Percentiles rank a stretch among this genome's conserved stretches.
These are phyloP conservation scores for Streblospio benedicti DNA, from an alignment of 1,140 invertebrate species.

Conservation along the genomic window DNA sequence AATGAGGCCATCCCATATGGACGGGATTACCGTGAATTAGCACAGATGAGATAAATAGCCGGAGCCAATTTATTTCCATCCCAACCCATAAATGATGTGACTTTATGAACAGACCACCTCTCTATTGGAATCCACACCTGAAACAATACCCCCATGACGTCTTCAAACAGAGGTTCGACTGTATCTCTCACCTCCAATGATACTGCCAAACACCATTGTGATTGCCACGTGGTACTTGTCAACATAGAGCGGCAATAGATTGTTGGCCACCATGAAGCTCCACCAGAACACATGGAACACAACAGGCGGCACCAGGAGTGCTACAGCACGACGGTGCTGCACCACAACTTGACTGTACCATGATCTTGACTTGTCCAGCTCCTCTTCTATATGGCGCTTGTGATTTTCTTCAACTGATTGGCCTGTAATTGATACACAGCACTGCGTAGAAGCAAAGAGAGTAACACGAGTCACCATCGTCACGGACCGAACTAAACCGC, in stretches of 20 bases:
- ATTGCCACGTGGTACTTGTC: conserved; percentile 6
- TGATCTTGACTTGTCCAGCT: no score
- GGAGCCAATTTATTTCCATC: background rate
- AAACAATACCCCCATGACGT: background rate
- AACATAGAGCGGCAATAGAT: background rate
- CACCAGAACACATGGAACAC: conserved; percentile 2
- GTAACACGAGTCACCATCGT: no score
- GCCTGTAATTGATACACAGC: no score
- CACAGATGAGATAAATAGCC: background rate
- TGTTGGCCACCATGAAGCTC: conserved; percentile 1
- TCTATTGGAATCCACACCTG: background rate
- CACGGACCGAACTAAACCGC: no score
- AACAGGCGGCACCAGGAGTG: background rate
- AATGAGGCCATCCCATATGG: background rate
- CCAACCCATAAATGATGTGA: background rate
- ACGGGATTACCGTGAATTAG: background rate
- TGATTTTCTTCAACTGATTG: no score
- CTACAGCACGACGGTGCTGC: background rate
- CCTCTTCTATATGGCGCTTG: no score
- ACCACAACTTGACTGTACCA: background rate
- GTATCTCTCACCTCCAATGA: conserved; percentile 1
- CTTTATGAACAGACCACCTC: background rate
- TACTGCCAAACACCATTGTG: conserved; percentile 7
- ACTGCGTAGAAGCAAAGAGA: no score
- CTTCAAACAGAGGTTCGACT: background rate